Evolutionary conservation across 2,797 vertebrate species (phyloP).

Genomic region (Phoeniculus purpureus): DNA sequence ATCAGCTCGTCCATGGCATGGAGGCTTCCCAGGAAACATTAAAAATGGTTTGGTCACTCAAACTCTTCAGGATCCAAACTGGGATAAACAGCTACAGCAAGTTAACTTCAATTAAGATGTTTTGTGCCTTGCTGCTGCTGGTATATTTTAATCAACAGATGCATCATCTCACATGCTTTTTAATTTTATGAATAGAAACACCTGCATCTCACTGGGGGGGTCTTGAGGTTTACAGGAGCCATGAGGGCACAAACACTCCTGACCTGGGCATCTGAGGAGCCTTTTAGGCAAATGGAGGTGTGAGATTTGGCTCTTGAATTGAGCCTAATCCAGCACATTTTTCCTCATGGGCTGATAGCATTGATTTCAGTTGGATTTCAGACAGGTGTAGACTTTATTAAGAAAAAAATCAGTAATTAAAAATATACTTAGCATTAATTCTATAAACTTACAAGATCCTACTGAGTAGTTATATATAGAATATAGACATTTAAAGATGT

Average conservation of each 20-base stretch:
- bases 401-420: not conserved
- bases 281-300: not conserved
- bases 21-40: not conserved
- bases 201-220: not conserved
- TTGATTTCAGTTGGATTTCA: not conserved
- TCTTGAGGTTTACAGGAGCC: not conserved
- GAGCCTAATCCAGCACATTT: not conserved
- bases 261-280: not conserved
- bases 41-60: not conserved
- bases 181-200: not conserved
- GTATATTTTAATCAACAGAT: no score
- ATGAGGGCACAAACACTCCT: not conserved
- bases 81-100: not conserved
- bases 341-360: not conserved
- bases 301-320: not conserved
- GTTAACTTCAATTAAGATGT: accelerated
- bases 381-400: not conserved
- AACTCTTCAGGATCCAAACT: not conserved
- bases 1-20: not conserved
- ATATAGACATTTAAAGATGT: no score
- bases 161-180: not conserved
- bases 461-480: accelerated
- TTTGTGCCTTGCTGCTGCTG: not conserved
- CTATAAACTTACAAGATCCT: not conserved
- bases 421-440: not conserved